Conservation (phyloP, 2,888 invertebrate genomes). For the Zygogramma bicolorata region DNA sequence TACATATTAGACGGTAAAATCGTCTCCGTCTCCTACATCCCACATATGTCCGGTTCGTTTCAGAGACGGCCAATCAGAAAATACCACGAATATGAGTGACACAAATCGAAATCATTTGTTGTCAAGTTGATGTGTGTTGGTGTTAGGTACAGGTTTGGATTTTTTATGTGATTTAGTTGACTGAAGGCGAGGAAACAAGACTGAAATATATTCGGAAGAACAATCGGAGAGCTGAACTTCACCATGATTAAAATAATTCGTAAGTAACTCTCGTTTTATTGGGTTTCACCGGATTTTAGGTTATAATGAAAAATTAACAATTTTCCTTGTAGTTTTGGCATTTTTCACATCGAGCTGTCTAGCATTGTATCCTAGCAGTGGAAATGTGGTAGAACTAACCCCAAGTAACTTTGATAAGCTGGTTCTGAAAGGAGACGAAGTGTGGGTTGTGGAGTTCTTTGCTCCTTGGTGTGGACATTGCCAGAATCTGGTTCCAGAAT, state of each 20-base stretch:
- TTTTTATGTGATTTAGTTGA: neutral
- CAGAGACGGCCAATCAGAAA: neutral
- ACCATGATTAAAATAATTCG: slow-evolving; percentile 29
- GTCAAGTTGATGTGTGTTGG: slow-evolving; percentile 1
- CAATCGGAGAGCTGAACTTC: neutral
- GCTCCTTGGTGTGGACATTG: slow-evolving; percentile 98
- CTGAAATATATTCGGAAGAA: neutral
- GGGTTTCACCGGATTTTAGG: neutral
- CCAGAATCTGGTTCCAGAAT: slow-evolving; percentile 90
- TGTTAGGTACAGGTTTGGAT: neutral
- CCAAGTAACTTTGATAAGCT: slow-evolving; percentile 87
- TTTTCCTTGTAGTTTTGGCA: slow-evolving; percentile 48
- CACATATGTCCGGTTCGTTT: neutral
- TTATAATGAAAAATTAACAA: slow-evolving; percentile 19
- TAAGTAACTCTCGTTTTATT: slow-evolving; percentile 12
- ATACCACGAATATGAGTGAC: neutral
- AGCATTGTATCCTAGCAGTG: slow-evolving; percentile 76
- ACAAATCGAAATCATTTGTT: neutral
- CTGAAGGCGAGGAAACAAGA: slow-evolving; percentile 2
- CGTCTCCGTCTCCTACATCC: too few species aligned
- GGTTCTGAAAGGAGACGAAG: slow-evolving; percentile 84
- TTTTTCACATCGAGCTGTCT: slow-evolving; percentile 60
- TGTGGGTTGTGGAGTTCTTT: slow-evolving; percentile 97
- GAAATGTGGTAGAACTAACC: slow-evolving; percentile 89
- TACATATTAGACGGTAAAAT: neutral